Evolutionary conservation across 2,797 vertebrate genomes (phyloP).

Genomic region (Pyrocephalus nanus): DNA sequence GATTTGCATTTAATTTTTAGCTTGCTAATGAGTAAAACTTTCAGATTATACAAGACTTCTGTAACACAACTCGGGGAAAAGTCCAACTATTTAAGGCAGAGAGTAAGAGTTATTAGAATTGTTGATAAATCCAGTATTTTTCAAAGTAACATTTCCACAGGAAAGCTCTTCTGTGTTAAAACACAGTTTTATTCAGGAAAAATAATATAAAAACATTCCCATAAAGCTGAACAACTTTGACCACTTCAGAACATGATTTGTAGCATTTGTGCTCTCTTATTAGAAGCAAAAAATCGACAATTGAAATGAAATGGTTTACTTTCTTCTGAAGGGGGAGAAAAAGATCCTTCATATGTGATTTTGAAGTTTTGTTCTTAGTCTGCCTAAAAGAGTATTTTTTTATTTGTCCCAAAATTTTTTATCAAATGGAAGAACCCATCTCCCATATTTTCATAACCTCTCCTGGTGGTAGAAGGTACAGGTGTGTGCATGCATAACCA

Average conservation of each 20-base stretch:
- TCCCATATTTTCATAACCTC: not conserved
- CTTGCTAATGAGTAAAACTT: not conserved
- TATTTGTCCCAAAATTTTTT: not conserved
- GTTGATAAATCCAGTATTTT: not conserved
- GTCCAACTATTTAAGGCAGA: not conserved
- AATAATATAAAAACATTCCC: not conserved
- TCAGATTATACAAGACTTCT: not conserved
- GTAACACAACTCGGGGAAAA: not conserved
- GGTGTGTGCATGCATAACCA: accelerated
- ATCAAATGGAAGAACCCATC: not conserved
- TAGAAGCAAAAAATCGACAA: not conserved
- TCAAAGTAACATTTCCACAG: not conserved
- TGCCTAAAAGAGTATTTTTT: not conserved
- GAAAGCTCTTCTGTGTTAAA: not conserved
- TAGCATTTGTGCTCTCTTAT: not conserved
- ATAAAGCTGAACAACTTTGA: not conserved
- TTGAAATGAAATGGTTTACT: not conserved
- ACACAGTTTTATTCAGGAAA: not conserved
- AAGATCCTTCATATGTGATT: not conserved
- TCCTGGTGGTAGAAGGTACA: accelerated
- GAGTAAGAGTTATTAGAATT: not conserved
- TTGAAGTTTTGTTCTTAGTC: not conserved
- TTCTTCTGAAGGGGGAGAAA: not conserved
- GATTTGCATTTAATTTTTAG: conserved; percentile 1
- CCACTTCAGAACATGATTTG: not conserved